Evolutionary conservation across 2,888 invertebrate species (phyloP).

Genomic region (Tholera decimalis): DNA sequence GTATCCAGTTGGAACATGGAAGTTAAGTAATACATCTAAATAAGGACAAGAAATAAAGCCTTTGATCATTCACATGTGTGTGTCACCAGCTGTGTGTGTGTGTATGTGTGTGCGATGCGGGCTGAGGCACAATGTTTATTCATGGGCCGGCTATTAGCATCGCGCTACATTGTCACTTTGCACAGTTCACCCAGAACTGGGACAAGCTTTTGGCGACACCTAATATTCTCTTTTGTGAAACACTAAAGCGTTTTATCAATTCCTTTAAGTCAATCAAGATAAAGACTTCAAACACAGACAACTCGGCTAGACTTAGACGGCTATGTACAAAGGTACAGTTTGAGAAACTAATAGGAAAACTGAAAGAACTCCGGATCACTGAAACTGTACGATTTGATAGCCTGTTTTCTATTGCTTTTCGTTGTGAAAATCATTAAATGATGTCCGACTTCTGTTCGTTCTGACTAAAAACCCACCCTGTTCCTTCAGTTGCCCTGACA

Average conservation of each 20-base stretch:
- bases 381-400: no score
- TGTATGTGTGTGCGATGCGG: neutral
- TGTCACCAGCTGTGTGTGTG: no score
- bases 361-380: no score
- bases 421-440: no score
- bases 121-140: constrained; percentile 13
- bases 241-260: neutral
- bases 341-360: neutral
- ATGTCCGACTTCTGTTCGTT: no score
- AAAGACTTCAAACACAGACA: neutral
- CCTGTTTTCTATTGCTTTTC: no score
- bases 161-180: constrained; percentile 4
- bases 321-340: neutral
- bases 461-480: no score
- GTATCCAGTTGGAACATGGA: no score
- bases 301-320: neutral
- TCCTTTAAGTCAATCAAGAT: neutral
- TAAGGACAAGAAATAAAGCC: no score
- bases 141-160: constrained; percentile 28
- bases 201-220: constrained; percentile 1
- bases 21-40: no score
- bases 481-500: no score
- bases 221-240: neutral
- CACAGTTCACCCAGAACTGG: constrained; percentile 5
- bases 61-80: no score